phyloP scores from a whole-genome alignment of 2,888 invertebrate genomes.

The Chironomus tentans region DNA sequence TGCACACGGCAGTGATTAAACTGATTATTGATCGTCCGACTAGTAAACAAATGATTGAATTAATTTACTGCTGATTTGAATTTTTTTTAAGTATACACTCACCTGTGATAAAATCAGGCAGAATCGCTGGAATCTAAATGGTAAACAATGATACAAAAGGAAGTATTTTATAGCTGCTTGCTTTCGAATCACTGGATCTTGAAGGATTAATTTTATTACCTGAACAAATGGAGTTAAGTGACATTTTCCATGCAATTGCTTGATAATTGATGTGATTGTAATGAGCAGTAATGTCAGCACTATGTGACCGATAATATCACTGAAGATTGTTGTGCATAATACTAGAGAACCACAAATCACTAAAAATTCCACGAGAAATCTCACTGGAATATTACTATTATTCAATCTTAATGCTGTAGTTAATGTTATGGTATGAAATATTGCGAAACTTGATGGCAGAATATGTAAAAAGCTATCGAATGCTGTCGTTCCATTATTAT shows the following conservation, averaged over 20 bases:
- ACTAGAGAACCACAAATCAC: constrained; percentile 49
- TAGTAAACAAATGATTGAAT: neutral
- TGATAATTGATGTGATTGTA: constrained; percentile 26
- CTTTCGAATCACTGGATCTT: no score
- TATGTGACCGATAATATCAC: constrained; percentile 37
- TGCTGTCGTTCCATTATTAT: constrained; percentile 46
- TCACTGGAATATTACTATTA: constrained; percentile 28
- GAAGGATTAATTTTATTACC: no score
- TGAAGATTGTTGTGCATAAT: constrained; percentile 47
- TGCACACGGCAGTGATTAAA: constrained; percentile 66
- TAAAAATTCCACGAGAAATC: constrained; percentile 47
- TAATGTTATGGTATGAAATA: constrained; percentile 10
- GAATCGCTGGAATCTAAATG: constrained; percentile 31
- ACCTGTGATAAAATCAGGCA: constrained; percentile 48
- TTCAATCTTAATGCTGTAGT: neutral
- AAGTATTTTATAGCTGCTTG: no score
- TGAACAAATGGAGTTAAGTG: constrained; percentile 32
- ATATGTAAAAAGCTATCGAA: constrained; percentile 15
- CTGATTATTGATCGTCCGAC: constrained; percentile 60
- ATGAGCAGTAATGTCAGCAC: constrained; percentile 30
- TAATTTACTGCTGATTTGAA: neutral
- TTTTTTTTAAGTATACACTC: neutral
- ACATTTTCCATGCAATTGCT: constrained; percentile 24
- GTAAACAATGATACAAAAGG: no score
- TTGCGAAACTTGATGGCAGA: constrained; percentile 15